Base-by-base conservation (phyloP, 2,888 invertebrate genomes). In the Drosophila parthenogenetica region DNA sequence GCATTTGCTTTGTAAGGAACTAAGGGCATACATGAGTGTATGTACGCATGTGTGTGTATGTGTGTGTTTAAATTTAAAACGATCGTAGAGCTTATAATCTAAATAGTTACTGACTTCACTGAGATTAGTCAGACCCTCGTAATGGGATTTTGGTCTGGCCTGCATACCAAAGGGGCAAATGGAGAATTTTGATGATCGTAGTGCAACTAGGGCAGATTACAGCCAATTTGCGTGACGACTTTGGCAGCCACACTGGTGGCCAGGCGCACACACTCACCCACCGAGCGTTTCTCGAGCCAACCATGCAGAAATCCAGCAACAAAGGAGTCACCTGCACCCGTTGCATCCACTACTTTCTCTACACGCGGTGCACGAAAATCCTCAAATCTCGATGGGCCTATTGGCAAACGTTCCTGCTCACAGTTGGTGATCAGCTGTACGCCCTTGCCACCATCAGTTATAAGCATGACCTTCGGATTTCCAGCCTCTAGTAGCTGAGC, bases 311-410 rank as follows among this genome's bases (percentile, higher is more conserved):
- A 94, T 1, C 94, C 94, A 5, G 93, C 94, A 0, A 93, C 93
- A 91, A 94, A 94, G 1, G 94, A 92, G 89, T 94, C 94, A 1
- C 94, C 94, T 4, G 94, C 94, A 3, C 94, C 94, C 0, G 94
- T 94, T 2, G 94, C 93, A 85, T 94, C 94, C 50, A 93, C 92
- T 51, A 94, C 74, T 10, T 88, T 58, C 0, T 91, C 85, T n/a
- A 94, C 88, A 40, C 89, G 74, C 2, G 93, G 92, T 2, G 93
- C 93, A 69, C 87, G 69, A 60, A 79, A 89, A 14, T 82, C 81
- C 57, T 91, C 87, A 57, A 91, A 89, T 1, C 63, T 66, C 0
- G 89, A 32, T 3, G 73, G 66, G 1, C 85, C 89, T 0, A 77
- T 46, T 2, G 79, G 69, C 5, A 69, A 58, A 1, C 81, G 71